Evolutionary conservation across 2,888 invertebrate species (phyloP), one percentile per base, ranked within the genome.

Genomic region (Euzophera pinguis): DNA sequence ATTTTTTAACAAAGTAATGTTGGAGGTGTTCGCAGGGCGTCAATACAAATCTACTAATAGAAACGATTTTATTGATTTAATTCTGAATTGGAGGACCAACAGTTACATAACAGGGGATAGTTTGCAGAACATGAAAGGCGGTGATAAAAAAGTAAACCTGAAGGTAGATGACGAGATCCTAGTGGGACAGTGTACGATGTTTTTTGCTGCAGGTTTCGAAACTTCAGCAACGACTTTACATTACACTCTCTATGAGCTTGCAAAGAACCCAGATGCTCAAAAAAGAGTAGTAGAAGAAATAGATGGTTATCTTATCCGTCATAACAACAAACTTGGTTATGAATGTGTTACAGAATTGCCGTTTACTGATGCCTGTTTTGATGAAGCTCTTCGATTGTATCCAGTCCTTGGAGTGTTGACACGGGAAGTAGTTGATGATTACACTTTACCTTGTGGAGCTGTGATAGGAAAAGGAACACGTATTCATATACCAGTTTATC

Each of bases 151-250:
- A 49, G 60, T 70, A 0, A 57, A 59, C 10, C 35, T 85, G 0
- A 66, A 75, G 2, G 64, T 92, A 0, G 74, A 82, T 0, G 65
- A 90, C 8, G 79, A 89, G 1, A 65, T 92, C 38, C 59, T 93
- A 4, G 80, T 88, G 0, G 85, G 92, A 0, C 92, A 93, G 53
- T 88, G 91, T 1, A 81, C 91, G 29, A 67, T 91, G 0, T 92
- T 93, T 52, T 83, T 81, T 32, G 70, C 67, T 0, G 83, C 82
- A 14, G 82, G 82, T 0, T 83, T 67, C 41, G 82, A 83, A 14
- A 81, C 83, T 0, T 77, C 82, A 4, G 65, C 82, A 0, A 70
- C 69, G 0, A 75, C 79, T 0, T 52, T 69, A 12, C 65, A 67
- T 13, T 74, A 63, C 27, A 63, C 70, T 1, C 51, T 83, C 14